Evolutionary conservation across 2,113 vertebrate genomes (phyloP).

Genomic region (Aepyceros melampus): DNA sequence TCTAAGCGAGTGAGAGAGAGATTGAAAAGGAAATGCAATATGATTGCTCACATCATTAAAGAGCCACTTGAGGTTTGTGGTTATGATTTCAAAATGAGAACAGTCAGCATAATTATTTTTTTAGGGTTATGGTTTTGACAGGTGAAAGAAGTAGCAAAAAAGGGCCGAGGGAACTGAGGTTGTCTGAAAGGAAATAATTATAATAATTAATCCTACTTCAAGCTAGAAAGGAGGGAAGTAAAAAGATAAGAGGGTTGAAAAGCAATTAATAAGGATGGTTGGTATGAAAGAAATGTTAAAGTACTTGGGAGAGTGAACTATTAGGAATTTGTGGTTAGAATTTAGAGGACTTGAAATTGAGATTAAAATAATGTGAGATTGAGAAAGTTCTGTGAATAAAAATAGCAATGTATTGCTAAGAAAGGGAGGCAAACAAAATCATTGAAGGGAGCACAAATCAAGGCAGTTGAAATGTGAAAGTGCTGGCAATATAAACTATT

Average conservation of each 20-base stretch:
- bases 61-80: neutral
- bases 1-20: neutral
- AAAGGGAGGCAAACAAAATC: neutral
- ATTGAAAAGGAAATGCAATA: neutral
- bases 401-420: neutral
- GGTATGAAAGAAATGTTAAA: neutral
- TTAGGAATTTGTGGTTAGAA: neutral
- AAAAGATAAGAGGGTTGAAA: slow-evolving; percentile 1
- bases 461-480: neutral
- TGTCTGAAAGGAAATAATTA: slow-evolving; percentile 35
- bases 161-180: neutral
- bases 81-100: slow-evolving; percentile 33
- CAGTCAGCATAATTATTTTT: neutral
- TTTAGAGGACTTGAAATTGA: neutral
- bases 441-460: neutral
- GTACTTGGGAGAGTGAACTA: neutral
- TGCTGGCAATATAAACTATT: neutral
- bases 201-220: slow-evolving; percentile 29
- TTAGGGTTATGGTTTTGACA: neutral
- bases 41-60: slow-evolving; percentile 2
- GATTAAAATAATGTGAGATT: neutral
- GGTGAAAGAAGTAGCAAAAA: slow-evolving; percentile 25
- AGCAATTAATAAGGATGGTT: neutral
- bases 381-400: neutral
- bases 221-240: slow-evolving; percentile 3